These are phyloP conservation scores for Cyrtorhinus lividipennis DNA, from an alignment of 1,140 invertebrate genomes.

Conservation along the genomic window DNA sequence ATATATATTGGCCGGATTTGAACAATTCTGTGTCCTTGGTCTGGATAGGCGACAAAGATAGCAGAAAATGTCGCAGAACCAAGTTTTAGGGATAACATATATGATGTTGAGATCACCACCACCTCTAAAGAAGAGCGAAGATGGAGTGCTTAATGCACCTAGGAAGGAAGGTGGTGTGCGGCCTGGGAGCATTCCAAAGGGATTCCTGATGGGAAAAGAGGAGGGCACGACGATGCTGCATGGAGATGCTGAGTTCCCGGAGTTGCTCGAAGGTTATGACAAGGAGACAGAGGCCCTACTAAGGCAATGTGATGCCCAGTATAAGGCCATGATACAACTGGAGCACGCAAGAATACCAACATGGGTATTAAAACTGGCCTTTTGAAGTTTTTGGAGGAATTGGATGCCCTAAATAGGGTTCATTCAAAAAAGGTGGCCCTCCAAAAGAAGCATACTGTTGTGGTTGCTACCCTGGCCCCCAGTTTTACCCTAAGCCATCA, in stretches of 20 bases:
- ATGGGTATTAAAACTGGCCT: not conserved
- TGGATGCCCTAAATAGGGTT: not conserved
- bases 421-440: not conserved
- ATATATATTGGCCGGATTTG: too few species aligned
- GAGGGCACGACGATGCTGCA: not conserved
- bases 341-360: not conserved
- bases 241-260: not conserved
- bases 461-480: too few species aligned
- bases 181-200: too few species aligned
- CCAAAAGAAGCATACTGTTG: not conserved
- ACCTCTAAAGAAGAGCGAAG: too few species aligned
- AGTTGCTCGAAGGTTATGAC: not conserved
- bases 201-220: not conserved
- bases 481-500: too few species aligned
- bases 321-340: not conserved
- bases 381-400: not conserved
- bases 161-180: too few species aligned
- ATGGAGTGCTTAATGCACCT: too few species aligned
- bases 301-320: not conserved
- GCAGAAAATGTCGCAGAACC: too few species aligned
- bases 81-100: too few species aligned
- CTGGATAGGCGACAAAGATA: too few species aligned
- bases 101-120: too few species aligned
- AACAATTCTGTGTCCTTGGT: too few species aligned
- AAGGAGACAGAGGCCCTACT: not conserved